Evolutionary conservation across 2,888 invertebrate genomes (phyloP).

Genomic region (Embidobia sp.): DNA sequence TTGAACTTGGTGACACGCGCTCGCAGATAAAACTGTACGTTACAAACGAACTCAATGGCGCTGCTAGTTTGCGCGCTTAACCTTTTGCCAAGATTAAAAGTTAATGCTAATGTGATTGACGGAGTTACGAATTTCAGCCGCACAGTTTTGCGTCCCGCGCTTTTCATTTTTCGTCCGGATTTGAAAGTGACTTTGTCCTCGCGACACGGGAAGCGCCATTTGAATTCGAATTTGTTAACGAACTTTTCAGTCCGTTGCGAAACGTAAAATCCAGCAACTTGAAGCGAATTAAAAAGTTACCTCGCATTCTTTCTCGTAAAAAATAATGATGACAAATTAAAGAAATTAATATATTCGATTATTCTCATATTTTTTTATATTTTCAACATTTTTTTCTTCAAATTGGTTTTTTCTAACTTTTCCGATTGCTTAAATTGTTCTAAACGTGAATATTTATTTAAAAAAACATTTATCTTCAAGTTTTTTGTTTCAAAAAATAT

Average conservation of each 20-base stretch:
- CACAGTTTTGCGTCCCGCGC: slow-evolving; percentile 5
- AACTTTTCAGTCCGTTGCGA: not conserved
- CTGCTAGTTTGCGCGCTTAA: slow-evolving; percentile 39
- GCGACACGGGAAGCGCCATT: not conserved
- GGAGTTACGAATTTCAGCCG: slow-evolving; percentile 28
- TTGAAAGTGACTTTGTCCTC: slow-evolving; percentile 6
- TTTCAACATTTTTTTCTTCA: no score
- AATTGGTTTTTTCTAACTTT: no score
- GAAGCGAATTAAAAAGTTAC: no score
- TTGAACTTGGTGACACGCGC: slow-evolving; percentile 55
- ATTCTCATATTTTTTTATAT: no score
- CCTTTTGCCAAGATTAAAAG: slow-evolving; percentile 55
- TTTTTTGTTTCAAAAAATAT: no score
- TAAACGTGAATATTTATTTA: no score
- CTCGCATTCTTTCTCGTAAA: no score
- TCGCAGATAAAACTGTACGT: slow-evolving; percentile 58
- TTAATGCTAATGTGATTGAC: slow-evolving; percentile 50
- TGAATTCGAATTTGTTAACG: slow-evolving; percentile 5
- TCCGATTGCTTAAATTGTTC: no score
- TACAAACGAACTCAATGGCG: slow-evolving; percentile 47
- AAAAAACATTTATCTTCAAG: no score
- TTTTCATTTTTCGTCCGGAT: slow-evolving; percentile 17
- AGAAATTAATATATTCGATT: no score
- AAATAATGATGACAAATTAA: no score
- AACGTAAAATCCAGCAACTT: no score